Evolutionary conservation across 1,140 invertebrate genomes (phyloP).

Genomic region (Eriosoma lanigerum): DNA sequence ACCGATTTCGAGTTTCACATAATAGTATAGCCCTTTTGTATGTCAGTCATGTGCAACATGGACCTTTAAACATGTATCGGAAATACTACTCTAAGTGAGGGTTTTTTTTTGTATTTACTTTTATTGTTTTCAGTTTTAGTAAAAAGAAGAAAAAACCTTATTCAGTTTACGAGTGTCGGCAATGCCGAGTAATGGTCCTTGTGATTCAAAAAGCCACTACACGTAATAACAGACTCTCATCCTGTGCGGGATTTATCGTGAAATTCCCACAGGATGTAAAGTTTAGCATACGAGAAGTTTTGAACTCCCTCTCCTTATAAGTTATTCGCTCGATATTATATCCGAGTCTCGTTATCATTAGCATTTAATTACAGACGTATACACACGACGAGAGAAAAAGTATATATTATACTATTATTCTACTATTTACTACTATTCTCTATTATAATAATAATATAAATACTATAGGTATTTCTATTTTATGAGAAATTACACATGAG

Average conservation of each 20-base stretch:
- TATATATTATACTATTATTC: no score
- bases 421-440: no score
- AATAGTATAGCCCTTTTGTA: slow-evolving; percentile 11
- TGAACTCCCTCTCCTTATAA: slow-evolving; percentile 34
- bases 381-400: neutral
- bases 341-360: slow-evolving; percentile 51
- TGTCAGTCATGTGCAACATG: slow-evolving; percentile 2
- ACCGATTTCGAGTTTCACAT: slow-evolving; percentile 3
- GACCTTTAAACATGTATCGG: neutral
- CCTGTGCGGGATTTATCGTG: slow-evolving; percentile 38
- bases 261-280: slow-evolving; percentile 44
- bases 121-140: slow-evolving; percentile 20
- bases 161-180: slow-evolving; percentile 23
- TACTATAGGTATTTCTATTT: neutral
- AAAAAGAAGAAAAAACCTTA: slow-evolving; percentile 24
- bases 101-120: neutral
- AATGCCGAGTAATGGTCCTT: slow-evolving; percentile 24
- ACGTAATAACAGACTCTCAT: slow-evolving; percentile 29
- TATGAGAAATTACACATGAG: neutral
- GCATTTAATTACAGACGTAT: slow-evolving; percentile 39
- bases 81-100: neutral
- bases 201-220: slow-evolving; percentile 42
- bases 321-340: slow-evolving; percentile 46
- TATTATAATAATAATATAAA: neutral
- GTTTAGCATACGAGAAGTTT: slow-evolving; percentile 45